Conservation (phyloP, 2,113 vertebrate species). For the Pyrgilauda ruficollis region DNA sequence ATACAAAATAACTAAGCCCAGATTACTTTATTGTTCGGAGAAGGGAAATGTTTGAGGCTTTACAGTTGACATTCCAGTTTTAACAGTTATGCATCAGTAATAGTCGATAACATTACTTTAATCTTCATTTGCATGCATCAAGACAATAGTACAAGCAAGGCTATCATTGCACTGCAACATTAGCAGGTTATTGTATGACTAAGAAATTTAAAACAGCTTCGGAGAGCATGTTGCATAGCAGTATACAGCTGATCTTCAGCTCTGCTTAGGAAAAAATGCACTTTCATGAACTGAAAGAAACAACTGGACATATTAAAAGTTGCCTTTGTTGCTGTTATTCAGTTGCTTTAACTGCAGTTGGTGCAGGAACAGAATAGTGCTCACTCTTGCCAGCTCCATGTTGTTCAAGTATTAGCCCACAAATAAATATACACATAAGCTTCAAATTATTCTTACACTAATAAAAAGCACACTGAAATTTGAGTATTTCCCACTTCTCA, state of each 20-base stretch:
- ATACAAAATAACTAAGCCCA: background rate
- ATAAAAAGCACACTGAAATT: constrained; percentile 1
- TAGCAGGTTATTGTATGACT: background rate
- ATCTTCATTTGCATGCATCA: background rate
- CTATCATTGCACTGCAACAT: background rate
- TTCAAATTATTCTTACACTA: background rate
- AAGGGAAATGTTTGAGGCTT: constrained; percentile 8
- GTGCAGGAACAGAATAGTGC: background rate
- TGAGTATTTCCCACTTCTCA: background rate
- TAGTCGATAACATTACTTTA: background rate
- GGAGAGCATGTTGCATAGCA: background rate
- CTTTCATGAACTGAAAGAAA: background rate
- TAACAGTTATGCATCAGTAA: background rate
- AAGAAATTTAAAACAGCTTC: background rate
- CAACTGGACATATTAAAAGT: background rate
- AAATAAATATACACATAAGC: background rate
- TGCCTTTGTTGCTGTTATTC: background rate
- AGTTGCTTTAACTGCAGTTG: background rate
- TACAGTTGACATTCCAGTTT: background rate
- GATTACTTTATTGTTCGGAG: constrained; percentile 29
- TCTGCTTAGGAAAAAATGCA: background rate
- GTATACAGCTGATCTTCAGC: background rate
- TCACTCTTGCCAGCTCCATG: background rate
- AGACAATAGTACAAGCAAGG: constrained; percentile 5
- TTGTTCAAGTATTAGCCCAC: background rate